phyloP scores from a whole-genome alignment of 2,113 vertebrate genomes.

The Chrysemys picta region DNA sequence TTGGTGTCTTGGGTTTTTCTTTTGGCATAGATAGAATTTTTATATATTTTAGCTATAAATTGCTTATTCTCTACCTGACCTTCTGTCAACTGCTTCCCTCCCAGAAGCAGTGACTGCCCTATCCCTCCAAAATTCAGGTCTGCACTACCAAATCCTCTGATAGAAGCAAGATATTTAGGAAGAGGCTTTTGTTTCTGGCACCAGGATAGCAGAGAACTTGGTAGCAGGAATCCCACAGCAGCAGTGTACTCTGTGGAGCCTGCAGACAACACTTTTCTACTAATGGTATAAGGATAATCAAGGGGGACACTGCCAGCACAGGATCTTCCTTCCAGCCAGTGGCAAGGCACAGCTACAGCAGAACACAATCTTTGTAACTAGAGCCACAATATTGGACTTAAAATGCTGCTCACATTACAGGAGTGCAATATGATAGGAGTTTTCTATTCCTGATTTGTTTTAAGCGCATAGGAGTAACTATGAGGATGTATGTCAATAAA shows the following conservation, averaged over 20 bases:
- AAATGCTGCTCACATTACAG: not conserved
- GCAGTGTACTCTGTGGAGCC: rapidly evolving
- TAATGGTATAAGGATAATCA: not conserved
- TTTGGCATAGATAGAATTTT: not conserved
- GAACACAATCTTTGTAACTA: not conserved
- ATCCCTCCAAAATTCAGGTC: not conserved
- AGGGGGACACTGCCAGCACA: not conserved
- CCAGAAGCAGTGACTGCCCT: rapidly evolving
- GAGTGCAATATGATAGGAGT: not conserved
- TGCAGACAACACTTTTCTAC: not conserved
- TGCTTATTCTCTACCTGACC: not conserved
- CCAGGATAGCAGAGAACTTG: not conserved
- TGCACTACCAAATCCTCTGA: not conserved
- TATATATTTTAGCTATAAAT: not conserved
- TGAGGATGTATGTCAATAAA: not conserved
- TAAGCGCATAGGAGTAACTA: not conserved
- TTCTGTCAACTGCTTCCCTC: not conserved
- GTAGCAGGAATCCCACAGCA: not conserved
- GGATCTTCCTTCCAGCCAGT: not conserved
- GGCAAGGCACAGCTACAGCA: not conserved
- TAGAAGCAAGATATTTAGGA: not conserved
- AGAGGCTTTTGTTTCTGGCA: not conserved
- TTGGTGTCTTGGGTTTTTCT: not conserved
- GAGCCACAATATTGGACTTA: not conserved
- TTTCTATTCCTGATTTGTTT: not conserved